phyloP scores from a whole-genome alignment of 2,113 vertebrate species.

The Gracilinanus agilis region DNA sequence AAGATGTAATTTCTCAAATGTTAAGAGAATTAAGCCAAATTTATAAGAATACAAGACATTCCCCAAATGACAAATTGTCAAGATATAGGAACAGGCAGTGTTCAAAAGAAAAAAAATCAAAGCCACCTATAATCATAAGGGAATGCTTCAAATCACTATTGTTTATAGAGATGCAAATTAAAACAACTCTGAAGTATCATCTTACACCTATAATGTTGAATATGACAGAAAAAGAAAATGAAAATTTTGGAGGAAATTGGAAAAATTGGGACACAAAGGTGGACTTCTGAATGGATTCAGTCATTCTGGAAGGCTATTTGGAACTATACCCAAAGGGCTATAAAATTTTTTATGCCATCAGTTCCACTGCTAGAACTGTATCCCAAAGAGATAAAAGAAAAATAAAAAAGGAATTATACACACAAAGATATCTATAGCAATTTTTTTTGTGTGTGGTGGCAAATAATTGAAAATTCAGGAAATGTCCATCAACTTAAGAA shows the following conservation, averaged over 20 bases:
- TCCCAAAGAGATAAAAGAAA: background rate
- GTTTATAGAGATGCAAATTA: too few relatives aligned
- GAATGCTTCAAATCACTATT: too few relatives aligned
- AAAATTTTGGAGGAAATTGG: background rate
- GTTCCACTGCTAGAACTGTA: background rate
- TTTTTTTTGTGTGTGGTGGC: background rate
- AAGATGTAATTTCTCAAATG: too few relatives aligned
- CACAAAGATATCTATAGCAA: background rate
- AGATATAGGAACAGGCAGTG: too few relatives aligned
- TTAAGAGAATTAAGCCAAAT: too few relatives aligned
- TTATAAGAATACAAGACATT: too few relatives aligned
- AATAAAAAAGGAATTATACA: background rate
- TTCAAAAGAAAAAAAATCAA: too few relatives aligned
- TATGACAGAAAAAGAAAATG: background rate
- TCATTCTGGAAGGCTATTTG: background rate
- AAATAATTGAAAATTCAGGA: background rate
- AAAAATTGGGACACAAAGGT: background rate
- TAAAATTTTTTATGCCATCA: background rate
- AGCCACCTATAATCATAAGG: too few relatives aligned
- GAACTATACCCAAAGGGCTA: background rate
- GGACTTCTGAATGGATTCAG: background rate
- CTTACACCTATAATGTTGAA: background rate
- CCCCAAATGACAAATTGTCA: too few relatives aligned
- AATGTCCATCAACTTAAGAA: background rate
- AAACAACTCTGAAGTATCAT: too few relatives aligned